Conservation (phyloP, 2,797 vertebrate genomes). For the Falco biarmicus region DNA sequence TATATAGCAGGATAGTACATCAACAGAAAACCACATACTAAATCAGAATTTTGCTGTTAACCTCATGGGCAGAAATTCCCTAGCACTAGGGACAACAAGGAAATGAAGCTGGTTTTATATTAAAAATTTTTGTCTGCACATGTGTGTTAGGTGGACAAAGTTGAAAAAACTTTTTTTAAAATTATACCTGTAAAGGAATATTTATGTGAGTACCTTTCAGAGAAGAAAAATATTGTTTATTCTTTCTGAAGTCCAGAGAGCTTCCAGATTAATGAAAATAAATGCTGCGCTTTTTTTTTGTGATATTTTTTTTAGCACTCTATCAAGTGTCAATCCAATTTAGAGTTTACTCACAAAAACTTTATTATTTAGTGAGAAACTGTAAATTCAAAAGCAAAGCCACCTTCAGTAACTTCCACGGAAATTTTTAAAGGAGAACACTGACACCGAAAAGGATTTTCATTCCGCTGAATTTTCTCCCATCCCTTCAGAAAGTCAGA, state of each 20-base stretch:
- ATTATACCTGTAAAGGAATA: background rate
- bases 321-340: background rate
- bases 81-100: background rate
- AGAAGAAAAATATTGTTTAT: background rate
- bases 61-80: background rate
- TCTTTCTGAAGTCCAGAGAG: background rate
- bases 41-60: background rate
- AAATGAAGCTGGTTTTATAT: rapidly evolving
- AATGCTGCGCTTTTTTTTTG: background rate
- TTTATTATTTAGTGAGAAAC: background rate
- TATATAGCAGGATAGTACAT: background rate
- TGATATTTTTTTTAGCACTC: background rate
- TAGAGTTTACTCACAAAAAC: background rate
- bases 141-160: background rate
- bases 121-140: background rate
- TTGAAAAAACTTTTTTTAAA: background rate
- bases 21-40: background rate
- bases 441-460: background rate
- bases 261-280: background rate
- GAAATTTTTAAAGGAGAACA: background rate
- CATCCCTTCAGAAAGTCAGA: background rate
- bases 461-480: background rate
- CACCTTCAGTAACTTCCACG: background rate
- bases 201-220: background rate
- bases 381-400: background rate